These are phyloP conservation scores for Rhorus exstirpatorius DNA, from an alignment of 2,888 invertebrate genomes.

Conservation along the genomic window DNA sequence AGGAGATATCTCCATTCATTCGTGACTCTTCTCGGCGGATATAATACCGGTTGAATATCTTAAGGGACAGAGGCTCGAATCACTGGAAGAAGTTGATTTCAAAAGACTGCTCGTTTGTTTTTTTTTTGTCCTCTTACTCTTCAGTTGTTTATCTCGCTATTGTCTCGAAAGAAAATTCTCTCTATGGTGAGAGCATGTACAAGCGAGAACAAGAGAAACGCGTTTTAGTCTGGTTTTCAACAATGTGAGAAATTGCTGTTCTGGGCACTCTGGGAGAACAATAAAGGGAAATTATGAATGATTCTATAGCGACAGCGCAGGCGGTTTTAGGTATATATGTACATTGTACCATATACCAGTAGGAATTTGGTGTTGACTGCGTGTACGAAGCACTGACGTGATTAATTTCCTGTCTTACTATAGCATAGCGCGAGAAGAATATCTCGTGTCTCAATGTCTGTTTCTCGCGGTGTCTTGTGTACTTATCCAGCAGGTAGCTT, in stretches of 20 bases:
- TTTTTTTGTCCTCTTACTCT: neutral
- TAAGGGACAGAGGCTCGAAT: neutral
- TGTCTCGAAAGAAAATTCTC: constrained; percentile 19
- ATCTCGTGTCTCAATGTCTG: neutral
- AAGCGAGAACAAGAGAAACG: neutral
- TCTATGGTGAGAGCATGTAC: neutral
- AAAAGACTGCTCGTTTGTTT: constrained; percentile 25
- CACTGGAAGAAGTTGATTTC: constrained; percentile 26
- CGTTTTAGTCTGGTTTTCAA: neutral
- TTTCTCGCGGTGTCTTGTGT: constrained; percentile 36
- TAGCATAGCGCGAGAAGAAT: constrained; percentile 36
- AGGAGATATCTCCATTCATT: constrained; percentile 49
- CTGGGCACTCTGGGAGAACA: constrained; percentile 30
- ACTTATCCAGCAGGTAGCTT: constrained; percentile 17
- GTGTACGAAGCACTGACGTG: constrained; percentile 18
- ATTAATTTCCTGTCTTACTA: constrained; percentile 66
- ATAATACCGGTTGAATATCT: constrained; percentile 34
- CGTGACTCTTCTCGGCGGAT: constrained; percentile 14
- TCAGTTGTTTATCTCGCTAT: constrained; percentile 5
- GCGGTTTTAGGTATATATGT: constrained; percentile 7
- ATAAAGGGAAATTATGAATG: constrained; percentile 53
- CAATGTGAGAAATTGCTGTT: constrained; percentile 36
- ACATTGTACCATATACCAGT: neutral
- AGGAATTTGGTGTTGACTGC: constrained; percentile 5
- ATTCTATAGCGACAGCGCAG: constrained; percentile 30